These are phyloP conservation scores for Eospalax fontanierii DNA, from an alignment of 2,797 vertebrate species.

Conservation along the genomic window DNA sequence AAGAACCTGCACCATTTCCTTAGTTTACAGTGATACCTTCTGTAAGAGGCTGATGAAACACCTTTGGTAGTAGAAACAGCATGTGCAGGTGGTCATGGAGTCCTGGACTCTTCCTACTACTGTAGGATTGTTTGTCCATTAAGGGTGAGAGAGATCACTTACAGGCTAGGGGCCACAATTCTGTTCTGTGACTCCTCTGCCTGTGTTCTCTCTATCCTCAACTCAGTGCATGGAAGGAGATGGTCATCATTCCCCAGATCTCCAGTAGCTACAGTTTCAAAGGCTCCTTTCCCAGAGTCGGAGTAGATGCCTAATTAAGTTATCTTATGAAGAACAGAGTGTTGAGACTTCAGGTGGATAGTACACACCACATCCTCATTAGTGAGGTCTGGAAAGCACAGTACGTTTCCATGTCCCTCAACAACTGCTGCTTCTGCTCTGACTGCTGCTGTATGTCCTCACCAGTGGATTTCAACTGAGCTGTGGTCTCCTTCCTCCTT, in stretches of 20 bases:
- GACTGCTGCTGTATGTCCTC: too few species aligned
- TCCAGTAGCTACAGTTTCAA: neutral
- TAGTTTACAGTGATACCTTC: neutral
- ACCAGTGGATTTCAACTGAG: too few species aligned
- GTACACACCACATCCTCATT: too few species aligned
- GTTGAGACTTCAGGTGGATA: too few species aligned
- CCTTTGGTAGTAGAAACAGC: neutral
- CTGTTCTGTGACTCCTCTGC: neutral
- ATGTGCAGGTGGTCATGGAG: neutral
- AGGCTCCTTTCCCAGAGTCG: neutral
- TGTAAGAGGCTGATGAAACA: neutral
- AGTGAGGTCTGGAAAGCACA: neutral
- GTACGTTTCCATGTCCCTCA: neutral
- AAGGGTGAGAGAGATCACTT: accelerated
- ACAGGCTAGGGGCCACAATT: accelerated
- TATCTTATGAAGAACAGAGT: neutral
- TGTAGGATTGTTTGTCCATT: neutral
- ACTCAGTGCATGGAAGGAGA: too few species aligned
- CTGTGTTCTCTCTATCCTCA: neutral
- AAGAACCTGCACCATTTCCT: neutral
- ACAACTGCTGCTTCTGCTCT: too few species aligned
- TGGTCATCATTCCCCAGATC: too few species aligned
- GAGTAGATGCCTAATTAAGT: too few species aligned
- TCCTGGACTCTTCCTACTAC: neutral
- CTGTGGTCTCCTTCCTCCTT: too few species aligned